These are phyloP conservation scores for Uropsilus gracilis DNA, from an alignment of 2,113 vertebrate species.

Conservation along the genomic window DNA sequence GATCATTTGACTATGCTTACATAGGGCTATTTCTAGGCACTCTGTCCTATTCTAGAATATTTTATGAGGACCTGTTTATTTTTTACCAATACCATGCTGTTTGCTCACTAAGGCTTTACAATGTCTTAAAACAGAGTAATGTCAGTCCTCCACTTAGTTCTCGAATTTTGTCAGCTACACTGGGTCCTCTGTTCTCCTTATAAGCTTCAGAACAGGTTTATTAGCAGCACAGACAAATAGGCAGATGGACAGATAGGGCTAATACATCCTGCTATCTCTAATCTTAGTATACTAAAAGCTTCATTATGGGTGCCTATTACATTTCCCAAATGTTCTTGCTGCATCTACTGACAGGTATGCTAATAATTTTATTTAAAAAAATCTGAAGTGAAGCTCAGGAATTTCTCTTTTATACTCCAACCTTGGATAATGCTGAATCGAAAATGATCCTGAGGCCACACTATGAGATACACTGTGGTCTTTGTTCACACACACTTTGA, in stretches of 20 bases:
- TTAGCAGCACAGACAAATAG: neutral
- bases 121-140: neutral
- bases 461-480: neutral
- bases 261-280: neutral
- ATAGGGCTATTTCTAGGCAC: neutral
- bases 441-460: neutral
- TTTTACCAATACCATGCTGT: neutral
- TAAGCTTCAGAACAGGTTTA: neutral
- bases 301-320: neutral
- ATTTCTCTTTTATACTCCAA: neutral
- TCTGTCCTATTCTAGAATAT: neutral
- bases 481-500: neutral
- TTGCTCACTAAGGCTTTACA: neutral
- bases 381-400: neutral
- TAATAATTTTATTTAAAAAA: conserved; percentile 13
- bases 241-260: neutral
- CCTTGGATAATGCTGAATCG: neutral
- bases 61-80: neutral
- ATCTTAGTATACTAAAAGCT: neutral
- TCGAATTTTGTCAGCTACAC: neutral
- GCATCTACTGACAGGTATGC: neutral
- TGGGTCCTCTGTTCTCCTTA: neutral
- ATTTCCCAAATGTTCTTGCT: neutral
- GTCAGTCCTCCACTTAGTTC: neutral
- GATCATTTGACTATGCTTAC: neutral